These are phyloP conservation scores for Xestia sexstrigata DNA, from an alignment of 2,888 invertebrate genomes.

Conservation along the genomic window DNA sequence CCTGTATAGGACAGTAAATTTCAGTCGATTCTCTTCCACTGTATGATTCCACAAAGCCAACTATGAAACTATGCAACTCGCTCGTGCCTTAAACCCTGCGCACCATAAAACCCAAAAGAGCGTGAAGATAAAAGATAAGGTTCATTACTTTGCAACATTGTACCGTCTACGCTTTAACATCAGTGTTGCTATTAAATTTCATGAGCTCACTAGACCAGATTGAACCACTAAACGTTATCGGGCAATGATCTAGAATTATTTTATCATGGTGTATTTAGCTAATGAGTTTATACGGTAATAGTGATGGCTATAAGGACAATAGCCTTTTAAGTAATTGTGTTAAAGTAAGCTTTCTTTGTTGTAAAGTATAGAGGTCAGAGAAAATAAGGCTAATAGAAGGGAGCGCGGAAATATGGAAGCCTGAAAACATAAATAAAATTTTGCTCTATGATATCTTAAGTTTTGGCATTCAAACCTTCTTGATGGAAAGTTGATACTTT, in stretches of 20 bases:
- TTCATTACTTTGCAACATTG: constrained; percentile 63
- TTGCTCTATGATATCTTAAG: not conserved
- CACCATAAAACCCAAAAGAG: constrained; percentile 50
- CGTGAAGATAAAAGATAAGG: constrained; percentile 57
- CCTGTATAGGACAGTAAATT: too few species aligned
- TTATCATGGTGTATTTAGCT: constrained; percentile 42
- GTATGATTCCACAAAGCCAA: not conserved
- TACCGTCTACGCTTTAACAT: constrained; percentile 44
- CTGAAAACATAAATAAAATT: not conserved
- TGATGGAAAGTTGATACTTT: not conserved
- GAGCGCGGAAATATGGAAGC: not conserved
- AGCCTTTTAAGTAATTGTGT: constrained; percentile 26
- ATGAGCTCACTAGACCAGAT: constrained; percentile 53
- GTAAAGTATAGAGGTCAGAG: not conserved
- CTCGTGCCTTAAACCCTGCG: constrained; percentile 23
- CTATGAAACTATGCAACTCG: not conserved
- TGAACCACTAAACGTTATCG: constrained; percentile 52
- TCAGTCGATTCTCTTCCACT: not conserved
- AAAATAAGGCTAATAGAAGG: not conserved
- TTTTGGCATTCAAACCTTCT: not conserved
- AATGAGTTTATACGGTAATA: constrained; percentile 28
- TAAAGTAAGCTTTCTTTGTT: constrained; percentile 10
- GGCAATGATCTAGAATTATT: constrained; percentile 45
- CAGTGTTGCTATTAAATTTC: constrained; percentile 55
- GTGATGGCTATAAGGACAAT: constrained; percentile 4